A percentile compares a stretch with the other conserved stretches of the same genome.
Evolutionary conservation across 2,113 vertebrate genomes (phyloP).

Genomic region (Entosphenus tridentatus): DNA sequence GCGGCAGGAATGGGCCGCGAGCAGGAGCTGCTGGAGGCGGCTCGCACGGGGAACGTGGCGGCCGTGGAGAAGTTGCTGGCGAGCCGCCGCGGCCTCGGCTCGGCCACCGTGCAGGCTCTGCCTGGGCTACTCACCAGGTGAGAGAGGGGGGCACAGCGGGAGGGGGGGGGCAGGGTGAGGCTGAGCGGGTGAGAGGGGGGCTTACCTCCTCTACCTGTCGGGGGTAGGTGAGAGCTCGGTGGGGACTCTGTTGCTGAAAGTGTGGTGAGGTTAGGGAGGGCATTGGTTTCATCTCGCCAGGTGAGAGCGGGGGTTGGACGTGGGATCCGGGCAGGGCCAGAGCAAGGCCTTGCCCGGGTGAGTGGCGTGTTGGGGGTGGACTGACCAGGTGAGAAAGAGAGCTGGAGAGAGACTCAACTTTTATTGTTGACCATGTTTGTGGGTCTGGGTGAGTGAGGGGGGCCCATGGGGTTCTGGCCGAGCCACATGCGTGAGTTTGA

Average conservation of each 20-base stretch:
- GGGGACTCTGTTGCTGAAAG: background rate
- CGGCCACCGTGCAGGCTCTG: constrained; percentile 19
- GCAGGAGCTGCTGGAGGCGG: constrained; percentile 84
- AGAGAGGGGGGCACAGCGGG: background rate
- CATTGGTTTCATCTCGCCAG: too few species aligned
- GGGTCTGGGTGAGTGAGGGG: too few species aligned
- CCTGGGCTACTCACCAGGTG: constrained; percentile 13
- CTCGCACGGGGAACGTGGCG: constrained; percentile 68
- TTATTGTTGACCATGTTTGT: too few species aligned
- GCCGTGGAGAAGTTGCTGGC: constrained; percentile 77
- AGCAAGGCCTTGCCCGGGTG: too few species aligned
- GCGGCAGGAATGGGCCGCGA: constrained; percentile 61
- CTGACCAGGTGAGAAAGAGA: too few species aligned
- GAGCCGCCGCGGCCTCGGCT: constrained; percentile 40
- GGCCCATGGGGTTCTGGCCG: too few species aligned
- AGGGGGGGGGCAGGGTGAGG: background rate
- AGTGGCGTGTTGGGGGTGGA: too few species aligned
- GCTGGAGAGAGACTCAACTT: too few species aligned
- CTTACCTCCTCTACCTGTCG: background rate
- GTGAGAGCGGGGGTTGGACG: too few species aligned
- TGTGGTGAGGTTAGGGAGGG: too few species aligned
- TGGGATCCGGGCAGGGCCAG: too few species aligned
- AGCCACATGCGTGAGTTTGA: too few species aligned
- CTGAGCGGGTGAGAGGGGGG: background rate
- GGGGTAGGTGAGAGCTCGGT: background rate